Percentiles rank a stretch among this genome's conserved stretches.
phyloP scores from a whole-genome alignment of 2,888 invertebrate species.

The Aspidiotus rigidus region DNA sequence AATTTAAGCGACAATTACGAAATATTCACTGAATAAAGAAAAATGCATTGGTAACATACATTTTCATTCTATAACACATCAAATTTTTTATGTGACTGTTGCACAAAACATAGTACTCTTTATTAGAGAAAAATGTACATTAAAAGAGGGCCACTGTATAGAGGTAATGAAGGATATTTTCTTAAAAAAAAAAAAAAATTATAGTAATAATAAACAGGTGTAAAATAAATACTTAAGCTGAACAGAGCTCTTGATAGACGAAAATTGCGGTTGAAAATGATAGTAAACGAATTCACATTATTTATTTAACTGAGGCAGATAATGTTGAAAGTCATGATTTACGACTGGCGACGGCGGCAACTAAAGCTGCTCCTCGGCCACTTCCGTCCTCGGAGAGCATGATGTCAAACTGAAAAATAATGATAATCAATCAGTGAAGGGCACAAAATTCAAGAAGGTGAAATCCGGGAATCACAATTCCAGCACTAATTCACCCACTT shows the following conservation, averaged over 20 bases:
- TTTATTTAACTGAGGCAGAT: neutral
- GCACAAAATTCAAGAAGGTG: too few species aligned
- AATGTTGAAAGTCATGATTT: constrained; percentile 1
- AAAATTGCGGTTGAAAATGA: constrained; percentile 7
- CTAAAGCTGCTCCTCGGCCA: constrained; percentile 90
- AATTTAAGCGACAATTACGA: too few species aligned
- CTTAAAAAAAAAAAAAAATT: constrained; percentile 6
- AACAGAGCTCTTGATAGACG: constrained; percentile 22
- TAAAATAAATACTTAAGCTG: constrained; percentile 31
- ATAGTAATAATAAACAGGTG: constrained; percentile 5
- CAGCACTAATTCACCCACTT: too few species aligned
- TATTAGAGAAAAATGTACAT: too few species aligned
- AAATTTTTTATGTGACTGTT: too few species aligned
- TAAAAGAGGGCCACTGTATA: too few species aligned
- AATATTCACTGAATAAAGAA: constrained; percentile 10
- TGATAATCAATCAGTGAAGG: too few species aligned
- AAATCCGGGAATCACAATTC: too few species aligned
- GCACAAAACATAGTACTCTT: too few species aligned
- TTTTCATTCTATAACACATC: neutral
- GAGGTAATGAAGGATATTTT: too few species aligned
- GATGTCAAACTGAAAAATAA: constrained; percentile 62
- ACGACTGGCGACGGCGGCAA: constrained; percentile 71
- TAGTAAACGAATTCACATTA: neutral
- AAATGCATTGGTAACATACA: too few species aligned
- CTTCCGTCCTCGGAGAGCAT: constrained; percentile 95